Conservation (phyloP, 2,113 vertebrate species). For the Typhlomys cinereus region DNA sequence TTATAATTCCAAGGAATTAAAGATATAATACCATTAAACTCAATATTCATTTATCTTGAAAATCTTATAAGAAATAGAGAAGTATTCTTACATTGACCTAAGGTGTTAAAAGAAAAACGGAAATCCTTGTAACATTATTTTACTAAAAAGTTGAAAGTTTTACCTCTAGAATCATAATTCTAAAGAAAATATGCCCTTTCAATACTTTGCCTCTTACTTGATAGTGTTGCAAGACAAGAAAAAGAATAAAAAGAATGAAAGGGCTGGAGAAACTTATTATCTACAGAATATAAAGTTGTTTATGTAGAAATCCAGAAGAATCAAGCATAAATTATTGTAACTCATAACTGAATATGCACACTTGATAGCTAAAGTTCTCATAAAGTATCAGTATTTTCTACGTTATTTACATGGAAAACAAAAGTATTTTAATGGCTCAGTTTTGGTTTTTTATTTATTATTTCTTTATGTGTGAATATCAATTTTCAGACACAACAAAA, state of each 20-base stretch:
- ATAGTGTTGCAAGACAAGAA: background rate
- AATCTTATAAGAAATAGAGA: background rate
- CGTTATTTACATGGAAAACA: background rate
- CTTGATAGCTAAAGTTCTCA: background rate
- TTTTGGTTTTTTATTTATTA: too few relatives aligned
- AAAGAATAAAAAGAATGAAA: background rate
- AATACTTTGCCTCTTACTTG: background rate
- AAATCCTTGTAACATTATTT: background rate
- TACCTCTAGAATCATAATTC: background rate
- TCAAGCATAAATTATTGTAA: constrained; percentile 12
- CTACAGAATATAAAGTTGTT: background rate
- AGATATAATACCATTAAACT: background rate
- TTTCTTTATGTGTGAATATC: too few relatives aligned
- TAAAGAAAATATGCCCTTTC: background rate
- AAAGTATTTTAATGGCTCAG: constrained; percentile 30
- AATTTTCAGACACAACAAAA: constrained; percentile 3
- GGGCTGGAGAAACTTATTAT: background rate
- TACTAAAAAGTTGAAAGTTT: background rate
- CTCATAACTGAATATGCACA: constrained; percentile 10
- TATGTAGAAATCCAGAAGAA: background rate
- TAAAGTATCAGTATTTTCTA: constrained; percentile 1
- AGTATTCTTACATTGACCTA: background rate
- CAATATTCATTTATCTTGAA: background rate
- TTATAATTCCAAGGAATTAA: background rate
- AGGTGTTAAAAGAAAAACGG: background rate